phyloP scores from a whole-genome alignment of 2,888 invertebrate species.

The Drosophila antonietae region DNA sequence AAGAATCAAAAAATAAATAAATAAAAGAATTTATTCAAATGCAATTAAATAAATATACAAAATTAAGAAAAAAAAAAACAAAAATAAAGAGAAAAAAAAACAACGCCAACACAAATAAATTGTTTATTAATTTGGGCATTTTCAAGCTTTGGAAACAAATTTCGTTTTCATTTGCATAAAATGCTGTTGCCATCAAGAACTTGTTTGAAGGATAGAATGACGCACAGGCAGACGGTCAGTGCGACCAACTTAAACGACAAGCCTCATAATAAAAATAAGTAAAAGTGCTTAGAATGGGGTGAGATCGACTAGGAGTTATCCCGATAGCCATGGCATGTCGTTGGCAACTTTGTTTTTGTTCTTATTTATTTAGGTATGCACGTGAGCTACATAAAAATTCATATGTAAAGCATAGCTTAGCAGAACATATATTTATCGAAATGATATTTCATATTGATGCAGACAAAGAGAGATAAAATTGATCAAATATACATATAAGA shows the following conservation, averaged over 20 bases:
- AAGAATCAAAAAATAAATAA: background rate
- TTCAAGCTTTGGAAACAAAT: slow-evolving; percentile 58
- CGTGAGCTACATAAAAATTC: too few relatives aligned
- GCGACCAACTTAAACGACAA: slow-evolving; percentile 19
- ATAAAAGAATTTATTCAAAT: slow-evolving; percentile 47
- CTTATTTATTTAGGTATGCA: too few relatives aligned
- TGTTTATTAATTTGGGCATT: slow-evolving; percentile 61
- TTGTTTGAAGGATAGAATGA: slow-evolving; percentile 41
- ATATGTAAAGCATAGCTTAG: background rate
- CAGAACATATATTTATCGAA: background rate
- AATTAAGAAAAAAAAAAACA: background rate
- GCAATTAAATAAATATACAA: slow-evolving; percentile 55
- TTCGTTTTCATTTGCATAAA: slow-evolving; percentile 72
- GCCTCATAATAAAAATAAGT: slow-evolving; percentile 34
- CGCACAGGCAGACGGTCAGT: slow-evolving; percentile 21
- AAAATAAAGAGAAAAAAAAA: slow-evolving; percentile 10
- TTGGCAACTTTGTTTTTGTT: too few relatives aligned
- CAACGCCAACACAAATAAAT: slow-evolving; percentile 48
- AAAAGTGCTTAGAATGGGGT: background rate
- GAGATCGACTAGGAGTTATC: background rate
- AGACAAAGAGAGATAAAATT: too few relatives aligned
- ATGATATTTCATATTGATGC: background rate
- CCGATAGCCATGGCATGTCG: background rate
- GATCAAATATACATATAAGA: background rate
- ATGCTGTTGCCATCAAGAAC: slow-evolving; percentile 47